Percentiles rank a stretch among this genome's conserved stretches.
Evolutionary conservation across 2,113 vertebrate genomes (phyloP).

Genomic region (Megaptera novaeangliae): DNA sequence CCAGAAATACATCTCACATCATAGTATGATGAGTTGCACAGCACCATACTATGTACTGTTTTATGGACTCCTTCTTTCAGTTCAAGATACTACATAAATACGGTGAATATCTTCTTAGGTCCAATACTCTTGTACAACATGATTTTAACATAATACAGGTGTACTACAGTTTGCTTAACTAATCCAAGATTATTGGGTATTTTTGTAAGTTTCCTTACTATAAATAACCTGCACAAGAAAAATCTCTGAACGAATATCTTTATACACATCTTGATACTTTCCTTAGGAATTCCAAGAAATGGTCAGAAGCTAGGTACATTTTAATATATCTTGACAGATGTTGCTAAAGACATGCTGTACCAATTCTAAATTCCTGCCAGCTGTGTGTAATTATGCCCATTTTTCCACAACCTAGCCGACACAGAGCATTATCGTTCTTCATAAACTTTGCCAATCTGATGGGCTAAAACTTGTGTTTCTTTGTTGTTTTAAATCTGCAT

Average conservation of each 20-base stretch:
- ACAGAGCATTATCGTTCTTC: background rate
- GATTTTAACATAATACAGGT: background rate
- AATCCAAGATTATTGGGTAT: background rate
- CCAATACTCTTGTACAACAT: background rate
- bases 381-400: background rate
- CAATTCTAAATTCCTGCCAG: background rate
- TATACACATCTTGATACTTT: background rate
- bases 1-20: background rate
- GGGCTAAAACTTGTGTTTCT: background rate
- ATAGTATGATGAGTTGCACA: background rate
- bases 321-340: conserved; percentile 27
- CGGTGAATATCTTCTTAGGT: background rate
- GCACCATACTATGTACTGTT: background rate
- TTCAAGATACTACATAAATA: background rate
- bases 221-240: background rate
- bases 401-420: background rate
- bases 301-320: background rate
- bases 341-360: background rate
- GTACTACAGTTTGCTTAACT: background rate
- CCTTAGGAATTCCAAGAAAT: background rate
- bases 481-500: background rate
- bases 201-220: background rate
- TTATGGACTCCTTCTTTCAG: background rate
- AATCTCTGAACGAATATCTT: background rate
- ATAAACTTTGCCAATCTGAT: background rate